These are phyloP conservation scores for roundworm (Caenorhabditis elegans) DNA, from an alignment of 1,140 invertebrate genomes.

Conservation along the genomic window WBcel235 BX284603.4:11026001-11026500, in stretches of 20 bases:
- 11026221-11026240: too few relatives aligned
- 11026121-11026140: too few relatives aligned
- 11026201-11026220: too few relatives aligned
- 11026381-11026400: conserved; percentile 60
- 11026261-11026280: too few relatives aligned
- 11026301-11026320: conserved; percentile 50
- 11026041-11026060: background rate
- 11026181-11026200: too few relatives aligned
- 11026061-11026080: too few relatives aligned
- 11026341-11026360: conserved; percentile 64
- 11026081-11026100: too few relatives aligned
- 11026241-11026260: too few relatives aligned
- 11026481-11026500: conserved; percentile 53
- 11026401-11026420: conserved; percentile 56
- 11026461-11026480: conserved; percentile 54
- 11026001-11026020: background rate
- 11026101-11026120: too few relatives aligned
- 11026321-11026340: conserved; percentile 64
- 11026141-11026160: too few relatives aligned
- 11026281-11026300: too few relatives aligned
- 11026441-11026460: conserved; percentile 57
- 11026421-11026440: conserved; percentile 60
- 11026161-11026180: too few relatives aligned
- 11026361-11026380: conserved; percentile 61
- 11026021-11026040: background rate